Conservation (phyloP, 2,888 invertebrate species). For the Caenorhabditis japonica region DNA sequence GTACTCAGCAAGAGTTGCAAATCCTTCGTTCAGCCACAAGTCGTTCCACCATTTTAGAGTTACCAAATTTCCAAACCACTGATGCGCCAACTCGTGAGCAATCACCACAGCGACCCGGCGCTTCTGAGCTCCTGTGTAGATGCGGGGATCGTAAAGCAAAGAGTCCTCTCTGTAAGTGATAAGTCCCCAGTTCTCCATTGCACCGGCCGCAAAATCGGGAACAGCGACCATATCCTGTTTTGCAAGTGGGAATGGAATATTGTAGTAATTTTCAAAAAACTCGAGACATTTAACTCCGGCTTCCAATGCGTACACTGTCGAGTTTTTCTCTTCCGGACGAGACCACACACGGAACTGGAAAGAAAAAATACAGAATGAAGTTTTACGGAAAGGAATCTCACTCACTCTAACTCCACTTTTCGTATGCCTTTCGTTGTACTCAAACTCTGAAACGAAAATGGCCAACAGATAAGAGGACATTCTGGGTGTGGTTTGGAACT, state of each 20-base stretch:
- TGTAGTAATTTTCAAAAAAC: conserved; percentile 85
- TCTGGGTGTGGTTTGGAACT: conserved; percentile 78
- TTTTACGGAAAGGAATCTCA: no score
- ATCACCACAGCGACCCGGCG: conserved; percentile 85
- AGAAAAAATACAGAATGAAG: no score
- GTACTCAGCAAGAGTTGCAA: conserved; percentile 75
- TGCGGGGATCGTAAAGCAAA: conserved; percentile 85
- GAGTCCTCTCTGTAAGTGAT: conserved; percentile 80
- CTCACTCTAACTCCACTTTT: conserved; percentile 83
- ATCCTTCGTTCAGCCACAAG: conserved; percentile 77
- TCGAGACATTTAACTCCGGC: conserved; percentile 80
- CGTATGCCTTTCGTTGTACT: conserved; percentile 82
- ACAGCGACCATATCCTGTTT: conserved; percentile 86
- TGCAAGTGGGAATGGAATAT: conserved; percentile 87
- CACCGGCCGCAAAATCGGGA: conserved; percentile 90
- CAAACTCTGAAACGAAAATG: conserved; percentile 88
- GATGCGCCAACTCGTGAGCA: conserved; percentile 77
- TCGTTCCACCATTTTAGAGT: conserved; percentile 78
- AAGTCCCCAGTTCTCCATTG: conserved; percentile 95
- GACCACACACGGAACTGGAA: conserved; percentile 80
- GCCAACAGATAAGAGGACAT: conserved; percentile 93
- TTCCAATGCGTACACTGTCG: conserved; percentile 82
- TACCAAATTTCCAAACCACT: conserved; percentile 78
- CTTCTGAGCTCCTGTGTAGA: conserved; percentile 85
- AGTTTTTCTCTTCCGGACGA: conserved; percentile 82